Base-by-base conservation (phyloP, 2,113 vertebrate species). In the Callipepla californica region DNA sequence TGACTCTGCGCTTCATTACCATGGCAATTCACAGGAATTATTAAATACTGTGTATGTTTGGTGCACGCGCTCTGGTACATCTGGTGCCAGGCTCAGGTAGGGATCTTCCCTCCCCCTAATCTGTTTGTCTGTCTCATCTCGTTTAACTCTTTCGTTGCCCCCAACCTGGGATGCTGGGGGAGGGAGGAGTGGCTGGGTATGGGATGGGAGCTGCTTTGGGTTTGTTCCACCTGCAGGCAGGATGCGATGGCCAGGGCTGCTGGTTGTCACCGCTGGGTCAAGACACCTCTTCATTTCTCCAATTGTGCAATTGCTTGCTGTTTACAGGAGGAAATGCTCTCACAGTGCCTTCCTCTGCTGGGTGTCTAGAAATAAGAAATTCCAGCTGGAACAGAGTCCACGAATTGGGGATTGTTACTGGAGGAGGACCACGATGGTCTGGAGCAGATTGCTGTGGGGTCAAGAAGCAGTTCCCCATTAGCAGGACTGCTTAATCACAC, bases 21-120 rank as follows among this genome's bases (percentile, higher is more conserved):
- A 96, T 96, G 95, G 95, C 23, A 6, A 95, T 95, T 86, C 92
- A 78, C 82, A 93, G 93, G 76, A 91, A 93, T 95, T 95, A 96
- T 94, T 94, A 94, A 96, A 96, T 88, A 90, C 73, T 58, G 51
- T 65, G 90, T 40, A 50, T 94, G 92, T 93, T 95, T 96, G 92
- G 80, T 95, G 85, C 90, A 95, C 50, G 17, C 45, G 32, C 86
- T 78, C 30, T 5, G 0, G 58, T 94, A 79, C 84, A 83, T 72
- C 85, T 92, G 82, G 76, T 95, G 93, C 73, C 57, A 72, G 63
- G 47, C 79, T 91, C 87, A 91, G 91, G 93, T 63, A 95, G 79
- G 82, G 76, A 85, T 95, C 69, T 83, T 80, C 72, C 79, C 90
- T 81, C 25, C 59, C 48, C 36, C 50, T 42, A 7, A 72, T 81